Evolutionary conservation across 1,140 invertebrate genomes (phyloP), one percentile per base, ranked within the genome.

Genomic region (Mycetomoellerius zeteki): DNA sequence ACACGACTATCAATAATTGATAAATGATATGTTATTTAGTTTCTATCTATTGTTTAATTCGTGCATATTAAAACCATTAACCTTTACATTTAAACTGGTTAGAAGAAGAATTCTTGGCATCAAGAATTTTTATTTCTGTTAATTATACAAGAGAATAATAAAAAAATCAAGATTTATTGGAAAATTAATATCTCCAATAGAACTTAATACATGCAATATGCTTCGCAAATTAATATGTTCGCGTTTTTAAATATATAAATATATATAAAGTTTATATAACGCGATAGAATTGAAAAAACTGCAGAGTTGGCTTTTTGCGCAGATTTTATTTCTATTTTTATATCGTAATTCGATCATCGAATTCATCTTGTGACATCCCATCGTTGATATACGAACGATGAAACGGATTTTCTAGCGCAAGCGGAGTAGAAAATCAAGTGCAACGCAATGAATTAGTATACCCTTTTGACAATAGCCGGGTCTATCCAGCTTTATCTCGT

Each of bases 401-500:
- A 47, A 82, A 60, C 37, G 37, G 12, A 73, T 56, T 73, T 84
- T 73, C 56, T 82, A 43, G 67, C 67, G 37, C 50, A 65, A 58
- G 52, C 65, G 33, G 24, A 47, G 80, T 43, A 43, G 78, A 81
- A 73, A 82, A 82, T 82, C 80, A 82, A 82, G 37, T 82, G 80
- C 67, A 82, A 82, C 69, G 69, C 54, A 56, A 75, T 60, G 80
- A 84, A 75, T 84, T 75, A 75, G 67, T 60, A 72, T 73, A 69
- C 64, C 30, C 69, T 33, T 65, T 65, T 75, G 64, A 88, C 82
- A 89, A 89, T 75, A 54, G 81, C 60, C 43, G 77, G 58, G 33
- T 88, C 60, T 69, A 88, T 86, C 54, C 33, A 64, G 50, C 58
- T 88, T 89, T 88, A 90, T 90, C 89, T 88, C 88, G 86, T 88